Base-by-base conservation (phyloP, 2,888 invertebrate genomes). In the Baronia brevicornis region DNA sequence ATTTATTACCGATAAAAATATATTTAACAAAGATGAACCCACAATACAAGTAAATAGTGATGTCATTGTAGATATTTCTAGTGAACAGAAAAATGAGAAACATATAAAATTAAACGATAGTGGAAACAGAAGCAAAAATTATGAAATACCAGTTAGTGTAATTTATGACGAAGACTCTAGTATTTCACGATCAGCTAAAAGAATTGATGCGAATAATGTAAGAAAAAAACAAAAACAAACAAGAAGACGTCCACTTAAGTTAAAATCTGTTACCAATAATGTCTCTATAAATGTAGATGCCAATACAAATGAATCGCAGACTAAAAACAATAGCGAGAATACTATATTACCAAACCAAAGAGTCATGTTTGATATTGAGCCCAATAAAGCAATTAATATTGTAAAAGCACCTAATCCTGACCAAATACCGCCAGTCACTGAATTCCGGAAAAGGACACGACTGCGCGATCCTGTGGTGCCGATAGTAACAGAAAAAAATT, bases 401-500 rank as follows among this genome's bases (percentile, higher is more conserved):
- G 1, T 10, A 19, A 38, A 7, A 5, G 17, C 17, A 7, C 23
- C 32, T 3, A 26, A 19, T 4, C 14, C 31, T 29, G 31, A 10
- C 7, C n/a, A 11, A 4, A 3, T 22, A 7, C 36, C 15, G 20
- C 6, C 9, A 5, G 25, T 26, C 1, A 32, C 20, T 12, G 38
- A 38, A n/a, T 38, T 30, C 24, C 26, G 28, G 40, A 51, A 41
- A 36, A 44, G 47, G 33, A 47, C 42, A 7, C 44, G 58, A 27
- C 43, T 41, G 20, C 65, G 51, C 3, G 51, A 56, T 15, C 66
- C 78, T 27, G 66, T 85, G 7, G 64, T 85, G 22, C 84, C 78
- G 17, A 85, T 86, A 36, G 20, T 86, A 7, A 59, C 73, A 7
- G 68, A 65, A 9, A 66, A 78, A 51, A 82, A 77, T 40, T 71